These are phyloP conservation scores for Oreochromis aureus DNA, from an alignment of 2,113 vertebrate species.

Conservation along the genomic window DNA sequence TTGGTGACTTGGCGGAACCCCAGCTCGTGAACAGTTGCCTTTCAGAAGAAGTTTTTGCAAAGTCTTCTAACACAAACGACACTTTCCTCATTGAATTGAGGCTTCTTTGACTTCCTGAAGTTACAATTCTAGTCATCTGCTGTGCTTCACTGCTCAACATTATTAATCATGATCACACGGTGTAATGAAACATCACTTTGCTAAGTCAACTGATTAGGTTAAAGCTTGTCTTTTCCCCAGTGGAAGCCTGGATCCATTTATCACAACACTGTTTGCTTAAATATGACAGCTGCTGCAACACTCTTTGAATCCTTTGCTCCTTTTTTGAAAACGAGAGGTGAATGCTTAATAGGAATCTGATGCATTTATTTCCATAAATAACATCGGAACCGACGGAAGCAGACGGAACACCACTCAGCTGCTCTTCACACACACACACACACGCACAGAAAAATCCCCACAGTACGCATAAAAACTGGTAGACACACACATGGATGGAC, in stretches of 20 bases:
- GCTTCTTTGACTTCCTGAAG: not conserved
- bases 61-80: not conserved
- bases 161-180: not conserved
- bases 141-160: not conserved
- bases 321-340: conserved; percentile 1
- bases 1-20: not conserved
- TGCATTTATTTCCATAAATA: conserved; percentile 47
- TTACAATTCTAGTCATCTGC: not conserved
- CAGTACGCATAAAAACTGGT: not conserved
- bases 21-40: not conserved
- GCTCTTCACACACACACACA: not conserved
- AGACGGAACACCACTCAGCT: not conserved
- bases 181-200: conserved; percentile 10
- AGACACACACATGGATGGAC: not conserved
- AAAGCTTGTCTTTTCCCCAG: not conserved
- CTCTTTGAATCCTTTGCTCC: not conserved
- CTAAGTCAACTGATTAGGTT: conserved; percentile 20
- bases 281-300: conserved; percentile 1
- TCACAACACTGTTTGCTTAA: not conserved
- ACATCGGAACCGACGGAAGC: not conserved
- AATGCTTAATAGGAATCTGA: not conserved
- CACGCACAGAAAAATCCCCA: not conserved
- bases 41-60: not conserved
- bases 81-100: not conserved
- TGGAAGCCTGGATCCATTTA: conserved; percentile 3